Base-by-base conservation (phyloP, 1,140 invertebrate species). In the Nasonia longicornis region DNA sequence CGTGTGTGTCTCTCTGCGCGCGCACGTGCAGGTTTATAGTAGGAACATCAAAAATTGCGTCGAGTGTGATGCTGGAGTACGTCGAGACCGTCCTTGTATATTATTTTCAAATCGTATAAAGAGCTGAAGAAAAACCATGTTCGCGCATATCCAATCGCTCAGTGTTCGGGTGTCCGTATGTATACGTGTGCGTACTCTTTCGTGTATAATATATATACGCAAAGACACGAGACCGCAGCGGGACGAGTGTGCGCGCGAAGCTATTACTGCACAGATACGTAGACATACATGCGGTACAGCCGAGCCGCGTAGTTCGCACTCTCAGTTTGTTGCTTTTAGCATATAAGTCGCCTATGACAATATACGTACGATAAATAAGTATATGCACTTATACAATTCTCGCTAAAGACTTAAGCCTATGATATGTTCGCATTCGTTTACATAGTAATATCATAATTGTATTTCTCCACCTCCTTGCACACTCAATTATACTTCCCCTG, bases 341-440 rank as follows among this genome's bases (percentile, higher is more conserved):
- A 69, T 75, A 78, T 75, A 78, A 78, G 70, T 78, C 71, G 58
- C 31, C 67, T 77, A 79, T 74, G 69, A 79, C 71, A 58, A 69
- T 82, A 82, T 67, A 58, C 38, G 77, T 85, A 84, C 81, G 79
- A 83, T 82, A 84, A 76, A 82, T 84, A 83, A 78, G 67, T 84
- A 79, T 82, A 77, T 70, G 66, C 67, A 77, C 35, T 77, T 73
- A 85, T 84, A 84, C 82, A 79, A 84, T 86, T 87, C 83, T 85
- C 84, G 84, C 85, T 86, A 84, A 85, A 76, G 71, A 78, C 88
- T 88, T 90, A 90, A 88, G 76, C 80, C 88, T 89, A 90, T 90
- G 88, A 90, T 89, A 90, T 90, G 88, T 90, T 89, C 87, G 86
- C 88, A 88, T 90, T 90, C 88, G 87, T 88, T 86, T 82, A 82